Conservation (phyloP, 2,113 vertebrate species). For the Sminthopsis crassicaudata region DNA sequence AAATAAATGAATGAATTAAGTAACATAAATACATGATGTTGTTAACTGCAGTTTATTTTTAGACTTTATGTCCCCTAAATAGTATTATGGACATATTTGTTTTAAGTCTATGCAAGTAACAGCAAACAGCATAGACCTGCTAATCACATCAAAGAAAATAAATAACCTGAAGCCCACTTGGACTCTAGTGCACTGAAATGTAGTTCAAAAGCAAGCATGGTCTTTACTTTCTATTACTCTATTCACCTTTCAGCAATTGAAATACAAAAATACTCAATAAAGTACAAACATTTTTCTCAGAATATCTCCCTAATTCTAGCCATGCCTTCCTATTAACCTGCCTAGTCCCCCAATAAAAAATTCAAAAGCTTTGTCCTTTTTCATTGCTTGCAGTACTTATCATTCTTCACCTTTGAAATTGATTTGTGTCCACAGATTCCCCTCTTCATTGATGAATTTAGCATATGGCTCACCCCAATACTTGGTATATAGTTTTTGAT, state of each 20-base stretch:
- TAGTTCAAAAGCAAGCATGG: slow-evolving; percentile 5
- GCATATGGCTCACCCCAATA: not conserved
- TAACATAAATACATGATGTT: slow-evolving; percentile 10
- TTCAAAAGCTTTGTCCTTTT: not conserved
- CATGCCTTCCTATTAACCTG: not conserved
- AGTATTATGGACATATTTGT: not conserved
- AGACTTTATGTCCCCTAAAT: slow-evolving; percentile 12
- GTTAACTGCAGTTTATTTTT: slow-evolving; percentile 27
- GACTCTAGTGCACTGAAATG: not conserved
- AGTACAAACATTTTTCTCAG: not conserved
- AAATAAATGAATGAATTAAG: slow-evolving; percentile 10
- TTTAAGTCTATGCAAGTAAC: not conserved
- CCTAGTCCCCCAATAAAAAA: not conserved
- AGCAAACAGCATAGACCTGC: not conserved
- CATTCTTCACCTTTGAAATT: not conserved
- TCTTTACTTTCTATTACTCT: not conserved
- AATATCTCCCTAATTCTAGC: not conserved
- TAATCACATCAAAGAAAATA: not conserved
- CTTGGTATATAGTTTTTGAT: not conserved
- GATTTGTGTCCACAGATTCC: not conserved
- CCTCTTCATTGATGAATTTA: not conserved
- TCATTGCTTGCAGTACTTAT: not conserved
- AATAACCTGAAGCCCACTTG: not conserved
- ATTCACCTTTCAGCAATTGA: not conserved
- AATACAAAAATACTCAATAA: not conserved